Base-by-base conservation (phyloP, 1,140 invertebrate species). In the Cotesia chilonis region DNA sequence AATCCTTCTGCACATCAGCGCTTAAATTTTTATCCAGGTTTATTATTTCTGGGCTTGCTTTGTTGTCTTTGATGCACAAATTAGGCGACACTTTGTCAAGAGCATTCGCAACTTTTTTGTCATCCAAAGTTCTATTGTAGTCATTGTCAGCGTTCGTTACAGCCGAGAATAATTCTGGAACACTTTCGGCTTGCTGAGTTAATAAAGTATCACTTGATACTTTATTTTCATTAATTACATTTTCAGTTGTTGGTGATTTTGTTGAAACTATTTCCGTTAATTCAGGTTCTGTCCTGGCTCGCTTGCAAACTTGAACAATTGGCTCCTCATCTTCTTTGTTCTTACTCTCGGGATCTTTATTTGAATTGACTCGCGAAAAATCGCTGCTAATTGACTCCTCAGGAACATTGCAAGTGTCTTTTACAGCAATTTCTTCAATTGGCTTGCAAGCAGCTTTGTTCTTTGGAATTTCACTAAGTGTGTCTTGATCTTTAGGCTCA, bases 221-320 rank as follows among this genome's bases (percentile, higher is more conserved):
- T 59, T 55, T 54, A 38, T 69, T 65, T n/a, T 41, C 55, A 59
- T 57, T n/a, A 7, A 47, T 47, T 4, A 28, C 51, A 51, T 36
- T 67, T 47, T 67, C 4, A 52, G 41, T 12, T 28, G 65, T 28
- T 28, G 60, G 5, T 63, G 35, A 35, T 3, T 36, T 38, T 63
- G 54, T 14, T 20, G 6, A 17, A 57, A 17, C 37, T 9, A 9
- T 9, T n/a, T 38, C 14, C 77, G 55, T 63, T 75, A 47, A 47
- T 47, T 47, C 41, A 9, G 17, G 0, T 17, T 70, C 68, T n/a
- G 57, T 70, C 64, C 69, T 41, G 10, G 69, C 59, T 51, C 69
- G 36, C 28, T 70, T 70, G 4, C 59, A 47, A 7, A 70, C 17
- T 9, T 70, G 70, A 37, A 67, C 52, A 73, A 73, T 20, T 69